Evolutionary conservation across 1,140 invertebrate genomes (phyloP).

Genomic region (Aphelenchoides avenae): DNA sequence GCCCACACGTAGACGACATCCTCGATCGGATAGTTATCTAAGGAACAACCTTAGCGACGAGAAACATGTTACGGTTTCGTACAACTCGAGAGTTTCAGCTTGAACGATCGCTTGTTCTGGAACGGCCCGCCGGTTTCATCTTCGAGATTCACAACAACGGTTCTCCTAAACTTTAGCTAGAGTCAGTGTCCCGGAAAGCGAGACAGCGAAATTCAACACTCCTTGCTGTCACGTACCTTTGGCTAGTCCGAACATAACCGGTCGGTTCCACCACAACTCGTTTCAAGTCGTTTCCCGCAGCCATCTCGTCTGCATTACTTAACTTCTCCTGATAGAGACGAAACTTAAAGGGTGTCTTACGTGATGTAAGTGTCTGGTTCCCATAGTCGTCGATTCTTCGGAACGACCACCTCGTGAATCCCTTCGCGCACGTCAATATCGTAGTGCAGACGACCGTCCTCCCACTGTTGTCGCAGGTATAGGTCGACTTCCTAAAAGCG

Average conservation of each 20-base stretch:
- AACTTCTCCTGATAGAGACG: conserved; percentile 13
- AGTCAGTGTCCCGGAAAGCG: background rate
- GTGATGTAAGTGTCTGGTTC: conserved; percentile 56
- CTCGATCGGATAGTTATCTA: conserved; percentile 50
- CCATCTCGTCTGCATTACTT: background rate
- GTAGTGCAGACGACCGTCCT: conserved; percentile 50
- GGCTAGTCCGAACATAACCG: conserved; percentile 21
- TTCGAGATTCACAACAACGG: conserved; percentile 29
- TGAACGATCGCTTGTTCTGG: conserved; percentile 29
- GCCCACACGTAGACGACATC: conserved; percentile 58
- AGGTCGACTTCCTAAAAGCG: conserved; percentile 50
- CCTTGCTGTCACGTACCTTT: conserved; percentile 6
- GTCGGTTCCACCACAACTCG: conserved; percentile 26
- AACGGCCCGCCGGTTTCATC: conserved; percentile 38
- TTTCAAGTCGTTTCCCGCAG: background rate
- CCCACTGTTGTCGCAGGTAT: conserved; percentile 52
- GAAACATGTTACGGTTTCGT: conserved; percentile 14
- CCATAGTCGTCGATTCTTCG: conserved; percentile 45
- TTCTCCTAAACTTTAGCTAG: conserved; percentile 20
- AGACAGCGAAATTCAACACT: background rate
- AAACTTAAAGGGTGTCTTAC: background rate
- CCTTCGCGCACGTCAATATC: conserved; percentile 51
- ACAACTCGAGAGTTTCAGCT: conserved; percentile 40
- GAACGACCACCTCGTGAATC: conserved; percentile 43
- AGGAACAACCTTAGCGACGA: conserved; percentile 6